Evolutionary conservation across 1,140 invertebrate genomes (phyloP), one percentile per base, ranked within the genome.

Genomic region (Anastatus disparis): DNA sequence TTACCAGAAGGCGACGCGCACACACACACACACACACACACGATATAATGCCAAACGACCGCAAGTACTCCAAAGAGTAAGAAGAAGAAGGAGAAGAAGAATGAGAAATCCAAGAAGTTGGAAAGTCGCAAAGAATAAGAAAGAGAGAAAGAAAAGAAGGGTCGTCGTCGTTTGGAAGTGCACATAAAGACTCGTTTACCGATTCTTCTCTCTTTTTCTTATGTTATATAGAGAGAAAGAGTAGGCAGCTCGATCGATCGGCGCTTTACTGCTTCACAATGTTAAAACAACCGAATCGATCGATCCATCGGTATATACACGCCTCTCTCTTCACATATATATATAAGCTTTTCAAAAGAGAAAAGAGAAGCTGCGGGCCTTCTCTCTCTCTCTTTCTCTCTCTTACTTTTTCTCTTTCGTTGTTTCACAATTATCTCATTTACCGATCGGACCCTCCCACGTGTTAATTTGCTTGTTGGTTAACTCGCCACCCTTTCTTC

Each of bases 401-500:
- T n/a, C n/a, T n/a, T n/a, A n/a, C n/a, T n/a, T n/a, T n/a, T n/a
- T n/a, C n/a, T 27, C 55, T 63, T 53, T 71, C 46, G 26, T 64
- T 58, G 72, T 70, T 72, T 77, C 79, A 76, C 79, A 82, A 81
- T 82, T 82, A 85, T 85, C 84, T 79, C 72, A 77, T 76, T 83
- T 77, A 74, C 74, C 76, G 79, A 82, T 82, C 81, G 74, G 76
- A 78, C 78, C 79, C 79, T 81, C 81, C 79, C 79, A 81, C 82
- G 83, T 85, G 84, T 85, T 85, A 85, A 85, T 85, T 85, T 85
- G 83, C 84, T 85, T 85, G 82, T 85, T 85, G 84, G 83, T 85
- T 84, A 81, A 81, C 77, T 78, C 80, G 74, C 70, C 68, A 27
- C 71, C 71, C 62, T 55, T 56, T 27, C 63, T 17, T 42, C 52